Evolutionary conservation across 2,888 invertebrate genomes (phyloP).

Genomic region (Caenorhabditis uteleia): DNA sequence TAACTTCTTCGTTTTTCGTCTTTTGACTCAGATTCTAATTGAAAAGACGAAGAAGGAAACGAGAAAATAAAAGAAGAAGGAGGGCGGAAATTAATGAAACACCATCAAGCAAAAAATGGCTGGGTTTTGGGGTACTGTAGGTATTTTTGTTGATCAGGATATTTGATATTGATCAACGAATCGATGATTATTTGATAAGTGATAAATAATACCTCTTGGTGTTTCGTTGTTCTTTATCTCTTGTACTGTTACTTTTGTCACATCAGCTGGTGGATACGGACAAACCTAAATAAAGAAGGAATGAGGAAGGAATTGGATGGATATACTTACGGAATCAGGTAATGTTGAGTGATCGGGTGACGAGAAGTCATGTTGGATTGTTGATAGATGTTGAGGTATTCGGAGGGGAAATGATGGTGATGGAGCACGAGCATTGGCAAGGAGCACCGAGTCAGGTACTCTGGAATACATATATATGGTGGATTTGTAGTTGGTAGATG

Average conservation of each 20-base stretch:
- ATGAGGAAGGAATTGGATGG: no score
- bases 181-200: no score
- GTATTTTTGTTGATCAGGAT: no score
- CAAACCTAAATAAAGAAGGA: conserved; percentile 50
- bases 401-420: conserved; percentile 65
- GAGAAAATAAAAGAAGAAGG: no score
- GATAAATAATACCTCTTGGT: conserved; percentile 57
- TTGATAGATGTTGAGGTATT: conserved; percentile 62
- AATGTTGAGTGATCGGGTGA: conserved; percentile 42
- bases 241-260: conserved; percentile 67
- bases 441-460: conserved; percentile 41
- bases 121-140: no score
- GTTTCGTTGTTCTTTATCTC: conserved; percentile 66
- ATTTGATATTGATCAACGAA: no score
- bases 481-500: neutral
- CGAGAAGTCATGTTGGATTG: conserved; percentile 66
- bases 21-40: no score
- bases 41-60: no score
- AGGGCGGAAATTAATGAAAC: no score
- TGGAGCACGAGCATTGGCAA: conserved; percentile 49
- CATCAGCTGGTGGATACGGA: conserved; percentile 69
- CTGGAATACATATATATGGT: conserved; percentile 24
- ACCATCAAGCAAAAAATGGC: no score
- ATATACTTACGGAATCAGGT: conserved; percentile 44
- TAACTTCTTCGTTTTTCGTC: no score